phyloP scores from a whole-genome alignment of 2,113 vertebrate species.

The Petroica traversi region DNA sequence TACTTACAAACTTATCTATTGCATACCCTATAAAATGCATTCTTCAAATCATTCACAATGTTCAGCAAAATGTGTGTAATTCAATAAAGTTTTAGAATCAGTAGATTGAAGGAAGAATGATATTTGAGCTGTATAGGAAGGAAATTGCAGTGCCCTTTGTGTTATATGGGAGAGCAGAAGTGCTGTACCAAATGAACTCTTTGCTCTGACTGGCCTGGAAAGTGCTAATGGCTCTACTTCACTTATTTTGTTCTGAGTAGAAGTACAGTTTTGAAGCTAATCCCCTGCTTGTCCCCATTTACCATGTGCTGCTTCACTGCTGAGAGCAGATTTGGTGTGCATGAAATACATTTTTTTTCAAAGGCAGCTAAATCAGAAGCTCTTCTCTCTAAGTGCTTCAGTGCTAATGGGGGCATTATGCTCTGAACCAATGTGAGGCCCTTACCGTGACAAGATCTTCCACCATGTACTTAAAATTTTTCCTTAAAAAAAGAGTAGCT shows the following conservation, averaged over 20 bases:
- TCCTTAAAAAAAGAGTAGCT: not conserved
- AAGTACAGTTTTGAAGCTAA: not conserved
- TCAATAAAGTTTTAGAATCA: not conserved
- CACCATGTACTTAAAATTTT: not conserved
- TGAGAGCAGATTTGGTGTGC: not conserved
- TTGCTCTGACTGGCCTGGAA: not conserved
- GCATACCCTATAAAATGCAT: not conserved
- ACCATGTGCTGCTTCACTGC: not conserved
- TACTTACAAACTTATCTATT: not conserved
- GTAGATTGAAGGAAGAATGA: not conserved
- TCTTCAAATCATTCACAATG: not conserved
- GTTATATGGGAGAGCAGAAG: not conserved
- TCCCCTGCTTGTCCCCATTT: not conserved
- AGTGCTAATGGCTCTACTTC: not conserved
- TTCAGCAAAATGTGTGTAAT: not conserved
- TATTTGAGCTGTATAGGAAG: not conserved
- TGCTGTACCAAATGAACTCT: not conserved
- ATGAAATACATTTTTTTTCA: not conserved
- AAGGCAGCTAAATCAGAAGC: not conserved
- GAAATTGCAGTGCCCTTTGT: not conserved
- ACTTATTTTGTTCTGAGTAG: not conserved
- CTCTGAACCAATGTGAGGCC: not conserved
- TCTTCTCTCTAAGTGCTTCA: not conserved
- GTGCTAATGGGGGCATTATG: not conserved
- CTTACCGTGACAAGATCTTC: not conserved